Evolutionary conservation across 2,888 invertebrate genomes (phyloP), one percentile per base, ranked within the genome.

Genomic region (Dioctria rufipes): DNA sequence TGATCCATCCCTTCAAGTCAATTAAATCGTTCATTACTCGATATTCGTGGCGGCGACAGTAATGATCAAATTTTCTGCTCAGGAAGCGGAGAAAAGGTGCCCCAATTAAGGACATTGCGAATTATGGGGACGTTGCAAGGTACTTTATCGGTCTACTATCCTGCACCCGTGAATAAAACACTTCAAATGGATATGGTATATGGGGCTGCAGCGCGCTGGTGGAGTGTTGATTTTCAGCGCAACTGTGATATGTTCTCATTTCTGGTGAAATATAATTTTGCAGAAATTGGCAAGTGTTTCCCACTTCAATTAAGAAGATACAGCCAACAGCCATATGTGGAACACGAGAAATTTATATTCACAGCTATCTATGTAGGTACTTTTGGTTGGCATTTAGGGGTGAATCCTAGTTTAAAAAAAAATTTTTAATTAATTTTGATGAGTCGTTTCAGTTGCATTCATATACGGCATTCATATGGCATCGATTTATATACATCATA

Each of bases 11-110:
- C 60, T 13, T 60, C 11, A n/a, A 60, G 42, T 60, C 73, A 75
- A 75, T 60, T 75, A 75, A 60, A 60, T 11, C 25, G 60, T 60
- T 58, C 42, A 60, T 75, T 58, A 60, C 51, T 75, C 73, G 54
- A 73, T 73, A 73, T n/a, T 58, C 40, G 13, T 37, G 39, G 58
- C 8, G 73, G 51, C 71, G 51, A 51, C 71, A 51, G 71, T 51
- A 71, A 25, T 49, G 71, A 71, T 71, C 43, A 66, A 42, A 46
- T 66, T 66, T 66, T 66, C 66, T 66, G 66, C 66, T 43, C 46
- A 46, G 66, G 66, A 5, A 13, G 13, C 13, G 46, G n/a, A 66
- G 46, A n/a, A 43, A 43, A 42, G 43, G 42, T 43, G 13, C 43
- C 37, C 66, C 66, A 66, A 66, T 66, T 66, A 66, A 46, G 42